These are phyloP conservation scores for Drosophila truncata DNA, from an alignment of 1,140 invertebrate genomes.

Conservation along the genomic window DNA sequence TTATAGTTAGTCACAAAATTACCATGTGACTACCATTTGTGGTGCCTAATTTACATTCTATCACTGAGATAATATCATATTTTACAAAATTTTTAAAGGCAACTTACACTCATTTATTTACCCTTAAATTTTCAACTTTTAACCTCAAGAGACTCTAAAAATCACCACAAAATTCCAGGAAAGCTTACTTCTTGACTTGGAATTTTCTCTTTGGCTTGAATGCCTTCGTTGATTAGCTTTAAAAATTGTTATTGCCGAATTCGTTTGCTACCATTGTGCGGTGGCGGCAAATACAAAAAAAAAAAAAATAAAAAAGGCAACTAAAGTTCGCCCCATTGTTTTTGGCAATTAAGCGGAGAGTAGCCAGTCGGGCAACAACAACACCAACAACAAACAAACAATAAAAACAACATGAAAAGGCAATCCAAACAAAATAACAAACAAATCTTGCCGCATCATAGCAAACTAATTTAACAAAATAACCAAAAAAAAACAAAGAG, in stretches of 20 bases:
- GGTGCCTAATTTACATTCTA: too few relatives aligned
- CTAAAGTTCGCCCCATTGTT: constrained; percentile 34
- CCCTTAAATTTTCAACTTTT: background rate
- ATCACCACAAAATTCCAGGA: constrained; percentile 3
- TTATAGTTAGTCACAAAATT: too few relatives aligned
- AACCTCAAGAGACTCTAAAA: background rate
- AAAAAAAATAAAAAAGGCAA: background rate
- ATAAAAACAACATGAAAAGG: constrained; percentile 46
- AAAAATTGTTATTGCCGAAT: constrained; percentile 52
- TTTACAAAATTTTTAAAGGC: background rate
- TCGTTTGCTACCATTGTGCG: constrained; percentile 52
- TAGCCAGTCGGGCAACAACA: constrained; percentile 27
- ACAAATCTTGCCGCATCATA: constrained; percentile 65
- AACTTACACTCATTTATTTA: too few relatives aligned
- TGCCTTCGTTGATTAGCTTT: constrained; percentile 55
- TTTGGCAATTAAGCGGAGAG: constrained; percentile 63
- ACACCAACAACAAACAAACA: constrained; percentile 39
- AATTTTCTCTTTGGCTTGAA: constrained; percentile 27
- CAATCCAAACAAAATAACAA: constrained; percentile 45
- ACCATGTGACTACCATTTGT: too few relatives aligned
- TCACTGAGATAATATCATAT: background rate
- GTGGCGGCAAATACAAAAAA: background rate
- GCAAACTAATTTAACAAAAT: constrained; percentile 66
- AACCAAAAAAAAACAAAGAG: constrained; percentile 9
- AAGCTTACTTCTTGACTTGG: constrained; percentile 1